phyloP scores from a whole-genome alignment of 2,888 invertebrate species.

The Calameuta filiformis region DNA sequence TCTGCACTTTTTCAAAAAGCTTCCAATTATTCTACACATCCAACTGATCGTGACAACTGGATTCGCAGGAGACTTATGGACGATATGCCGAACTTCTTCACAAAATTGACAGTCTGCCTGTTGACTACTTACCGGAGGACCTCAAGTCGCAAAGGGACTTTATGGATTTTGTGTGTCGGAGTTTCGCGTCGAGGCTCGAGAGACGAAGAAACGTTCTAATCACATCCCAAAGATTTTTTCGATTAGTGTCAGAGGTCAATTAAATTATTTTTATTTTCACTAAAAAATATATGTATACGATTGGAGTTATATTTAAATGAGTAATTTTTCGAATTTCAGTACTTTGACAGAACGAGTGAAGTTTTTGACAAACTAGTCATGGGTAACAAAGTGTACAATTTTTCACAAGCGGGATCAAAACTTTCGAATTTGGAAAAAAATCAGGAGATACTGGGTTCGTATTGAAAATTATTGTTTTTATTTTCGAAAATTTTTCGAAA shows the following conservation, averaged over 20 bases:
- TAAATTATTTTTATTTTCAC: neutral
- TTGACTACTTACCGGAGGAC: conserved; percentile 68
- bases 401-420: conserved; percentile 70
- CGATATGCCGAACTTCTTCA: conserved; percentile 82
- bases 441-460: conserved; percentile 71
- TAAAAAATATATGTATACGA: neutral
- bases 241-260: conserved; percentile 76
- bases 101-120: conserved; percentile 73
- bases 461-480: neutral
- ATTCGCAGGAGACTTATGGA: conserved; percentile 77
- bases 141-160: conserved; percentile 80
- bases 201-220: conserved; percentile 79
- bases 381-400: conserved; percentile 71
- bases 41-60: neutral
- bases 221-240: conserved; percentile 80
- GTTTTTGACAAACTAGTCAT: conserved; percentile 76
- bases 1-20: neutral
- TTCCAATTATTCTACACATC: neutral
- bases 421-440: conserved; percentile 72
- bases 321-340: conserved; percentile 56
- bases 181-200: conserved; percentile 80
- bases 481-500: neutral
- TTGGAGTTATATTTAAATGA: neutral
- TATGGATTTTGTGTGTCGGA: conserved; percentile 84
- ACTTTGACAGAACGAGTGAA: conserved; percentile 75